Conservation (phyloP, 1,140 invertebrate species). For the Idris sp. region DNA sequence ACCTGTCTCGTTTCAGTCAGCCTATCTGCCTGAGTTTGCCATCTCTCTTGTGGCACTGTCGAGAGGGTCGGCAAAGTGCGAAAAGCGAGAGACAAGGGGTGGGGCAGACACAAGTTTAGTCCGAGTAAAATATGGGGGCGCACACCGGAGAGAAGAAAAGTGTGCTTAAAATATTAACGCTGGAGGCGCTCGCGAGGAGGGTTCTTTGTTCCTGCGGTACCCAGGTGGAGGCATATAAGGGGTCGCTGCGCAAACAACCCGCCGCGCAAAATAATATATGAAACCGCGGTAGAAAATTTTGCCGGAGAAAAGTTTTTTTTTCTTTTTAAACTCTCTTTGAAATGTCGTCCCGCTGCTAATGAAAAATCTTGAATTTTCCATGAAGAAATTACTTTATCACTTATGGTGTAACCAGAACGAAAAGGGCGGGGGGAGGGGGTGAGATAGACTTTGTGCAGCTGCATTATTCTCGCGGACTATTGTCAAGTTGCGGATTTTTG, state of each 20-base stretch:
- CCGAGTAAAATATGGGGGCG: conserved; percentile 50
- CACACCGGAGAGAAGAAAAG: conserved; percentile 71
- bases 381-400: conserved; percentile 72
- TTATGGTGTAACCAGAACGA: too few species aligned
- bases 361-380: conserved; percentile 78
- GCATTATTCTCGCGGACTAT: conserved; percentile 41
- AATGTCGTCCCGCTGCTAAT: conserved; percentile 69
- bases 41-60: too few species aligned
- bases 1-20: conserved; percentile 45
- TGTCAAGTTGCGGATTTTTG: too few species aligned
- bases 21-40: too few species aligned
- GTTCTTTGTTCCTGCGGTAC: conserved; percentile 74
- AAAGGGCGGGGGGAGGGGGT: too few species aligned
- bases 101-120: conserved; percentile 36
- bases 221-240: conserved; percentile 59
- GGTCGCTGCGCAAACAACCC: conserved; percentile 73
- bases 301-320: conserved; percentile 66
- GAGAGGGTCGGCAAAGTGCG: conserved; percentile 47
- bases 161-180: conserved; percentile 79
- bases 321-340: conserved; percentile 44
- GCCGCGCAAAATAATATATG: conserved; percentile 77
- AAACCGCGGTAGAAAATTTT: conserved; percentile 72
- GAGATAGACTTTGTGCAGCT: too few species aligned
- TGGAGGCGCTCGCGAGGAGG: conserved; percentile 71
- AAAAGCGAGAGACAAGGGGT: conserved; percentile 29